Conservation (phyloP, 2,888 invertebrate genomes). For the Ornithoptera priamus region DNA sequence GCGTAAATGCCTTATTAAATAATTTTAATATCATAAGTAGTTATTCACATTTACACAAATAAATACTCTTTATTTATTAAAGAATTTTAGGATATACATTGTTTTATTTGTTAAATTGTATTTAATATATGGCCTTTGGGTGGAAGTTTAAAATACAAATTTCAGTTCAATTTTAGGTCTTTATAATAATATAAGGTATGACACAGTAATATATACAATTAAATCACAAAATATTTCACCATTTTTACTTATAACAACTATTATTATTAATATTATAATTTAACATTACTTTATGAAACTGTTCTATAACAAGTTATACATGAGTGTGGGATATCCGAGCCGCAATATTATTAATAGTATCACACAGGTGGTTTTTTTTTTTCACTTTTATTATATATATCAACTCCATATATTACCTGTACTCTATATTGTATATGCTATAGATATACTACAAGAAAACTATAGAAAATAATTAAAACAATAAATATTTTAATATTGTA, state of each 20-base stretch:
- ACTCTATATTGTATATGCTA: no score
- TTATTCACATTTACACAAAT: slow-evolving; percentile 39
- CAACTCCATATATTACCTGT: no score
- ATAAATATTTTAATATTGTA: no score
- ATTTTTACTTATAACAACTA: slow-evolving; percentile 12
- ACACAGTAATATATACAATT: slow-evolving; percentile 39
- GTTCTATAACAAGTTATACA: not conserved
- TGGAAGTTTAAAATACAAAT: slow-evolving; percentile 38
- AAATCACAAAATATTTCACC: slow-evolving; percentile 36
- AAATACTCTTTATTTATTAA: slow-evolving; percentile 12
- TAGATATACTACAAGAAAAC: no score
- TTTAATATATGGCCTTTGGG: slow-evolving; percentile 53
- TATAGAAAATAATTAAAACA: no score
- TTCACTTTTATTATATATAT: no score
- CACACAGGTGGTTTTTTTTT: not conserved
- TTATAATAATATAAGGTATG: slow-evolving; percentile 39
- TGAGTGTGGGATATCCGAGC: no score
- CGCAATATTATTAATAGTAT: not conserved
- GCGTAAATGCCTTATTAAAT: slow-evolving; percentile 55
- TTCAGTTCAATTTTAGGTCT: slow-evolving; percentile 37
- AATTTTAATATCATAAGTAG: slow-evolving; percentile 43
- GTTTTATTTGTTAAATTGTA: slow-evolving; percentile 44
- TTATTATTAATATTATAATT: slow-evolving; percentile 14
- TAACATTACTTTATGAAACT: not conserved
- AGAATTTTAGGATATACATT: slow-evolving; percentile 25